Base-by-base conservation (phyloP, 2,888 invertebrate species). In the Dynastes maya region DNA sequence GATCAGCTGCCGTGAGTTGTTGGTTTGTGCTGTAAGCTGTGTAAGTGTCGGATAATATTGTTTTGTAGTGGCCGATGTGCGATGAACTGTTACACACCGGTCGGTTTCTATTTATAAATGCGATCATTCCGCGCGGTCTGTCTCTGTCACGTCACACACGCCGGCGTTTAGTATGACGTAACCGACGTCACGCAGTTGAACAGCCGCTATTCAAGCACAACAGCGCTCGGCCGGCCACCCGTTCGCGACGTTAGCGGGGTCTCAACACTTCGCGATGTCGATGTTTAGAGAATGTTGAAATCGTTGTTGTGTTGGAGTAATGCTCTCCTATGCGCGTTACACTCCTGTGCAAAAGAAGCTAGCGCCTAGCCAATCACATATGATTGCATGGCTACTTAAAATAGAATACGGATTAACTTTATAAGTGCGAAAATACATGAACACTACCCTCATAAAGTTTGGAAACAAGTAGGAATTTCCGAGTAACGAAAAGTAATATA, bases 181-280 rank as follows among this genome's bases (percentile, higher is more conserved):
- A 80, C 79, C 45, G 74, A 78, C 80, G 80, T 79, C 81, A 77
- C 82, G 80, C 82, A 80, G 80, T 81, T 78, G 80, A 81, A 80
- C 78, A 80, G 78, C 82, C 82, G 82, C 83, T 81, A 82, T 81
- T 81, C 82, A 40, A 9, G 45, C 40, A 74, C 13, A 16, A 45
- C 68, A 27, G 55, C 55, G 22, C 22, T 55, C 68, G 51, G 29
- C 80, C 51, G 68, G 29, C 22, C 65, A 45, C 65, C 80, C 65
- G 29, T 68, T 13, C 68, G 63, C 55, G 80, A 76, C 78, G 78
- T 55, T 37, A 55, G 71, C 70, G 55, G 55, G 55, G 27, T 61
- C 27, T n/a, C 61, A 13, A 40, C 40, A 45, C 72, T 40, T 74
- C 27, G 72, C 61, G 61, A 74, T 61, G 32, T 40, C 72, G 72